Evolutionary conservation across 1,140 invertebrate species (phyloP).

Genomic region (Eciton burchellii): DNA sequence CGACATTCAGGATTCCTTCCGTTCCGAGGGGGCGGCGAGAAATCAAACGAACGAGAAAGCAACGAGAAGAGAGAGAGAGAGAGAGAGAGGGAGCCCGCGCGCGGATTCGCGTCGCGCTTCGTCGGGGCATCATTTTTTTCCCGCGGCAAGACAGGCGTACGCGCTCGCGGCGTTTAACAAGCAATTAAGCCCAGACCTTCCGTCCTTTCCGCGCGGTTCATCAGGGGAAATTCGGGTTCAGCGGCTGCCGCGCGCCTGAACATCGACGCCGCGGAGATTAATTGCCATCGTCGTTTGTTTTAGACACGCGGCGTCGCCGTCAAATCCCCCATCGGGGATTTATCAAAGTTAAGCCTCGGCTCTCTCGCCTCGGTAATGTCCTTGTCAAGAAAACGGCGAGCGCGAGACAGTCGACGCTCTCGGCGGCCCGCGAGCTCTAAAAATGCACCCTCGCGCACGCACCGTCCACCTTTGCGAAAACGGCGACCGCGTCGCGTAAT

Average conservation of each 20-base stretch:
- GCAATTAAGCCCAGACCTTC: conserved; percentile 26
- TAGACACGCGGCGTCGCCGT: conserved; percentile 39
- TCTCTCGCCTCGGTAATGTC: conserved; percentile 42
- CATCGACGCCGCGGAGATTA: conserved; percentile 36
- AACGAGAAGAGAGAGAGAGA: background rate
- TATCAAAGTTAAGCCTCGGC: conserved; percentile 58
- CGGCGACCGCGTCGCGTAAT: background rate
- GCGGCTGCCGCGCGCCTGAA: background rate
- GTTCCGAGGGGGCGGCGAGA: too few species aligned
- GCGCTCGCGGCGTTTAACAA: conserved; percentile 25
- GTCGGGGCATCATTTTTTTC: background rate
- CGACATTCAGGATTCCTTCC: too few species aligned
- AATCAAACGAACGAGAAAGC: background rate
- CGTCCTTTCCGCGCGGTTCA: conserved; percentile 24
- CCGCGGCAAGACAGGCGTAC: background rate
- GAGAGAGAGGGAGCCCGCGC: background rate
- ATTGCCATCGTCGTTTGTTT: conserved; percentile 35
- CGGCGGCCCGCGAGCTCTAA: conserved; percentile 54
- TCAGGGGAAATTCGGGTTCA: conserved; percentile 30
- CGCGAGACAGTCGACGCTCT: conserved; percentile 28
- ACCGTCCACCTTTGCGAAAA: background rate
- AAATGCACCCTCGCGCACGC: conserved; percentile 42
- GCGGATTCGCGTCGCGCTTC: background rate
- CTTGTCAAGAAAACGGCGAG: conserved; percentile 51
- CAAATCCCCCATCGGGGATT: conserved; percentile 54